Percentiles rank a stretch among this genome's conserved stretches.
These are phyloP conservation scores for Tenthredo mesomela DNA, from an alignment of 2,888 invertebrate species.

Conservation along the genomic window DNA sequence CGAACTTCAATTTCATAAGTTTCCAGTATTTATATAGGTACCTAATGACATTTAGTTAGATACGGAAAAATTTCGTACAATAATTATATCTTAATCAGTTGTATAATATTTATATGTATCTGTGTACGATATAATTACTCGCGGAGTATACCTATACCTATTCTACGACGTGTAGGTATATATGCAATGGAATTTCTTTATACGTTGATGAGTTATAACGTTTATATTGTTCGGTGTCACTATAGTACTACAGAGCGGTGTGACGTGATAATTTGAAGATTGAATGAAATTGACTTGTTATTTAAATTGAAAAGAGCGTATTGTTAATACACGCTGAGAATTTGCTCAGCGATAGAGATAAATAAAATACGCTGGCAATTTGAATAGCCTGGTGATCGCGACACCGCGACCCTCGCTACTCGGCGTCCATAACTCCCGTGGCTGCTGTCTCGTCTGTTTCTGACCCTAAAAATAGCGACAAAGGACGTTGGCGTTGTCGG, in stretches of 20 bases:
- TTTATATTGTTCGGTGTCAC: background rate
- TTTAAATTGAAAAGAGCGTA: conserved; percentile 32
- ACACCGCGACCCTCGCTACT: conserved; percentile 7
- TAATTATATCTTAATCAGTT: conserved; percentile 12
- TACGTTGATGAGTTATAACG: background rate
- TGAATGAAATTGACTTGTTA: conserved; percentile 28
- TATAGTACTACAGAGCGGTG: background rate
- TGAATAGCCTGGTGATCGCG: conserved; percentile 43
- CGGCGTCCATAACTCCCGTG: conserved; percentile 43
- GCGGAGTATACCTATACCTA: background rate
- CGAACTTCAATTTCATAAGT: too few species aligned
- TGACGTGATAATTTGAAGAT: conserved; percentile 15
- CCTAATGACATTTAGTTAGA: background rate
- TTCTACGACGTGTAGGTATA: background rate
- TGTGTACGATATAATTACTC: background rate
- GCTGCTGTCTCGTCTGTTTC: conserved; percentile 43
- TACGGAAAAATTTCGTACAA: background rate
- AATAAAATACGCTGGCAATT: conserved; percentile 1
- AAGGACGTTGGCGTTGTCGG: conserved; percentile 41
- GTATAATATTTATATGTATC: background rate
- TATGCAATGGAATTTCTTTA: background rate
- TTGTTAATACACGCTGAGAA: conserved; percentile 14
- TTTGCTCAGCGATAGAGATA: background rate
- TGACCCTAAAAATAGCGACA: conserved; percentile 44
- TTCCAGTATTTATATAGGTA: too few species aligned